These are phyloP conservation scores for Oligia fasciuncula DNA, from an alignment of 2,888 invertebrate genomes.

Conservation along the genomic window DNA sequence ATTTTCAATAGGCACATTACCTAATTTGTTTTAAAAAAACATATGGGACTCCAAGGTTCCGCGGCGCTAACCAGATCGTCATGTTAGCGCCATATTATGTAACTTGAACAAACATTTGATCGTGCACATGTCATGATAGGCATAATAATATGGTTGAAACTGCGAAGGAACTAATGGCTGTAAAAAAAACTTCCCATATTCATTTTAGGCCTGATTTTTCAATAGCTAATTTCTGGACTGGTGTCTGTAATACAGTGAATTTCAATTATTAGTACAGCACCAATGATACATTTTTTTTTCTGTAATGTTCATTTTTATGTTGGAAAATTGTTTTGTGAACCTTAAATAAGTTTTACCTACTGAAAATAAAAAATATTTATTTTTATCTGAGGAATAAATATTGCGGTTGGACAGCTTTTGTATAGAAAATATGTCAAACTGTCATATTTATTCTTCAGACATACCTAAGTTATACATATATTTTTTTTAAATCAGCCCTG, in stretches of 20 bases:
- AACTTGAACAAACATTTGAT: slow-evolving; percentile 59
- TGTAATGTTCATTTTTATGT: background rate
- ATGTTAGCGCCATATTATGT: slow-evolving; percentile 56
- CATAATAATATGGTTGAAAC: slow-evolving; percentile 29
- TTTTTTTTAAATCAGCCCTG: background rate
- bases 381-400: background rate
- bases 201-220: background rate
- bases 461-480: no score
- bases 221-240: background rate
- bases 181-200: background rate
- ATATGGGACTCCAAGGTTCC: slow-evolving; percentile 80
- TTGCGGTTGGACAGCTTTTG: background rate
- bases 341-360: no score
- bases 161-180: background rate
- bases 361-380: no score
- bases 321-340: background rate
- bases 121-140: slow-evolving; percentile 44
- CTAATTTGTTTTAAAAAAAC: slow-evolving; percentile 83
- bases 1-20: slow-evolving; percentile 83
- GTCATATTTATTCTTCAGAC: background rate
- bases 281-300: no score
- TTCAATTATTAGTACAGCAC: background rate
- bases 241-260: background rate
- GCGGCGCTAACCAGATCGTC: slow-evolving; percentile 65
- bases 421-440: background rate